Evolutionary conservation across 2,113 vertebrate species (phyloP).

Genomic region (Perognathus longimembris): DNA sequence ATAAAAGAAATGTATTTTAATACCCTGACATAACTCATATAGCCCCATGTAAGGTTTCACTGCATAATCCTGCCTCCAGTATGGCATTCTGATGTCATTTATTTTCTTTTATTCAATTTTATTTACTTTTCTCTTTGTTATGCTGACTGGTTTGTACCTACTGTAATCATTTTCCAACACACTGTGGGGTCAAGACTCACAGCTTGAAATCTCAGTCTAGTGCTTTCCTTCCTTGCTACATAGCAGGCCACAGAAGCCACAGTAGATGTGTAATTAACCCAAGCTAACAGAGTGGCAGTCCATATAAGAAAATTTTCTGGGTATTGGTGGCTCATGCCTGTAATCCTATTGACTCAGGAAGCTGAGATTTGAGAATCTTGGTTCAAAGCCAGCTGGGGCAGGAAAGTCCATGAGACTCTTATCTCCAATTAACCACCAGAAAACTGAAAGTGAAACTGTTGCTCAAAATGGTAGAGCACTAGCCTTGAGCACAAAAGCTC

Average conservation of each 20-base stretch:
- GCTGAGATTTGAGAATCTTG: no score
- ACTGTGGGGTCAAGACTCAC: not conserved
- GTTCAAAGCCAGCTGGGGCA: no score
- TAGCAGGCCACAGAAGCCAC: not conserved
- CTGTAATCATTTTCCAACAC: not conserved
- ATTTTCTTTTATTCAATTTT: not conserved
- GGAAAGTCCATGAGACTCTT: no score
- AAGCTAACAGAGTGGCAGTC: not conserved
- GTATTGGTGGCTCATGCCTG: no score
- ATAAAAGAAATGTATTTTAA: not conserved
- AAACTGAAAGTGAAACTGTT: no score
- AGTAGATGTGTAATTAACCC: not conserved
- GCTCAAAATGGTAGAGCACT: no score
- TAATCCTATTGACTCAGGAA: no score
- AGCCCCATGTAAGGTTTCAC: not conserved
- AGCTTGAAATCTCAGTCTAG: not conserved
- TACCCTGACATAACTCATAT: not conserved
- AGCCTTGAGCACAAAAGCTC: no score
- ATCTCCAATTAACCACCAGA: no score
- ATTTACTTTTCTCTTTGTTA: not conserved
- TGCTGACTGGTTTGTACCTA: not conserved
- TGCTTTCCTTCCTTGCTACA: not conserved
- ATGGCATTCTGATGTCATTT: no score
- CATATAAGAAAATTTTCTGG: not conserved
- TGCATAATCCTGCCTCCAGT: rapidly evolving